Percentiles rank a stretch among this genome's conserved stretches.
phyloP scores from a whole-genome alignment of 1,140 invertebrate species.

The Agrilus planipennis region DNA sequence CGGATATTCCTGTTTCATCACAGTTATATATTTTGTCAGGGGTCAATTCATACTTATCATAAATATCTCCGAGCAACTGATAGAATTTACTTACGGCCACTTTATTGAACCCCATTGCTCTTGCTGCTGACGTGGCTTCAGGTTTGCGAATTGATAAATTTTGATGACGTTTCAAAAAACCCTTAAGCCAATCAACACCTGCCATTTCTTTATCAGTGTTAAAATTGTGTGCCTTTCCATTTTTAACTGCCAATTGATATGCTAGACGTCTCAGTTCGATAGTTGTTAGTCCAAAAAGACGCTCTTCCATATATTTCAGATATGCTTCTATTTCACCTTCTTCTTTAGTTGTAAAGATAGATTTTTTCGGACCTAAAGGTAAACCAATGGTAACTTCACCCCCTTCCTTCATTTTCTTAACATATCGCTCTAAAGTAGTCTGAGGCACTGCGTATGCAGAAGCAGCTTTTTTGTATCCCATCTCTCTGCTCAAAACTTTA shows the following conservation, averaged over 20 bases:
- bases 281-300: too few species aligned
- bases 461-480: constrained; percentile 16
- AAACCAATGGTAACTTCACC: background rate
- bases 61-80: constrained; percentile 11
- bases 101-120: constrained; percentile 14
- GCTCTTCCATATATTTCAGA: too few species aligned
- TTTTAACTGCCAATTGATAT: constrained; percentile 15
- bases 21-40: constrained; percentile 27
- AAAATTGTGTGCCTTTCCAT: constrained; percentile 12
- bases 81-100: constrained; percentile 11
- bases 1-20: constrained; percentile 23
- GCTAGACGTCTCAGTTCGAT: constrained; percentile 26
- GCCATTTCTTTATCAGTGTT: constrained; percentile 14
- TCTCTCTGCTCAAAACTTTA: constrained; percentile 3
- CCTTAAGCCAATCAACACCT: constrained; percentile 11
- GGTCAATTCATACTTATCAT: constrained; percentile 13
- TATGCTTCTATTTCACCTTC: background rate
- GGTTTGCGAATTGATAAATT: constrained; percentile 23
- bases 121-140: constrained; percentile 10
- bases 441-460: constrained; percentile 17
- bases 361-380: background rate
- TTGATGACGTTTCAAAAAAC: constrained; percentile 17
- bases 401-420: constrained; percentile 10
- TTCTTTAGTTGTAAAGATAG: background rate
- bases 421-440: constrained; percentile 22